A percentile compares a stretch with the other conserved stretches of the same genome.
These are phyloP conservation scores for Nomada lathburiana DNA, from an alignment of 2,888 invertebrate species.

Conservation along the genomic window DNA sequence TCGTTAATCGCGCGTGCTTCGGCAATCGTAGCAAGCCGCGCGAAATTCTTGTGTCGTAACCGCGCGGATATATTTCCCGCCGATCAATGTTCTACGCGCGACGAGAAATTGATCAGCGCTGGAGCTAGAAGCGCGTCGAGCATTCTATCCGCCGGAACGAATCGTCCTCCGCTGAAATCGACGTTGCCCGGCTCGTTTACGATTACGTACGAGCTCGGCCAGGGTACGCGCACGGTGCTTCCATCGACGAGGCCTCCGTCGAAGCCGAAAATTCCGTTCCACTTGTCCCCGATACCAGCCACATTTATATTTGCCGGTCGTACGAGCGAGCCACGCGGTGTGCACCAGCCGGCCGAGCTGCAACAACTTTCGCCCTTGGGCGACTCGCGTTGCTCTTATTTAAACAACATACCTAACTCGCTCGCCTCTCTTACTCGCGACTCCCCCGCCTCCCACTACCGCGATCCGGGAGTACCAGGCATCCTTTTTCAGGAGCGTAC, in stretches of 20 bases:
- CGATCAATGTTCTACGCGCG: too few relatives aligned
- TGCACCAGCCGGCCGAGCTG: conserved; percentile 69
- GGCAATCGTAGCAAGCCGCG: not conserved
- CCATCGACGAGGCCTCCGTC: conserved; percentile 51
- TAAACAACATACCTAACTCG: conserved; percentile 83
- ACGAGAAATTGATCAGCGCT: too few relatives aligned
- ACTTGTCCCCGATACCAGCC: conserved; percentile 72
- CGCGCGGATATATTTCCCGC: too few relatives aligned
- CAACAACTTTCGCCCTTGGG: conserved; percentile 83
- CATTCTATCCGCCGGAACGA: not conserved
- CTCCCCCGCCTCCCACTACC: conserved; percentile 77
- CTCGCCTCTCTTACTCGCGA: conserved; percentile 78
- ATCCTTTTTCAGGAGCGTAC: conserved; percentile 75
- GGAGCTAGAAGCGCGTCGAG: not conserved
- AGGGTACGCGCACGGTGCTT: conserved; percentile 27
- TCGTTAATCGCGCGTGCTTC: conserved; percentile 19
- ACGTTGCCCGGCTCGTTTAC: conserved; percentile 6
- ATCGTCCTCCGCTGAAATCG: not conserved
- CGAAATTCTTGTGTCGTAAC: too few relatives aligned
- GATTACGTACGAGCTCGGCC: conserved; percentile 32
- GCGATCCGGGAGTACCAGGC: conserved; percentile 64
- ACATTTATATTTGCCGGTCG: conserved; percentile 72
- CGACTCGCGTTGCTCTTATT: conserved; percentile 82
- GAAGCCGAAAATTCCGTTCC: conserved; percentile 71
- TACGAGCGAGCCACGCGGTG: conserved; percentile 65